A percentile compares a stretch with the other conserved stretches of the same genome.
phyloP scores from a whole-genome alignment of 1,140 invertebrate species.

The Rhopalosiphum padi region DNA sequence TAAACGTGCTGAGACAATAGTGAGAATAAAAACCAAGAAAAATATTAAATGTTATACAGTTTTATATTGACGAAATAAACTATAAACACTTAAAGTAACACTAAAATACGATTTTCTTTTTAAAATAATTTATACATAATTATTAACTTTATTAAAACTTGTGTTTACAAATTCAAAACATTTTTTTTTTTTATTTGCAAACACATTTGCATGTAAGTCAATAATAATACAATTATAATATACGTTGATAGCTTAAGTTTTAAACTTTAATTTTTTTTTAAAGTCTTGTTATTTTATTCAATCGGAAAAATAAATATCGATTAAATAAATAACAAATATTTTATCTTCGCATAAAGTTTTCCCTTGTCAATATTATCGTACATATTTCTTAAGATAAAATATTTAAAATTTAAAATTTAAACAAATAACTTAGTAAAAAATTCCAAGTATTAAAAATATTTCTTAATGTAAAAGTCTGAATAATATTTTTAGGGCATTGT shows the following conservation, averaged over 20 bases:
- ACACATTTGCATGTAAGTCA: background rate
- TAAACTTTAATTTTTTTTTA: background rate
- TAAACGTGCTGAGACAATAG: background rate
- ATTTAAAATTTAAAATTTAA: background rate
- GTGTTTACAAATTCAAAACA: background rate
- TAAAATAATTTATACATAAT: background rate
- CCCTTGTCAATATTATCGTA: background rate
- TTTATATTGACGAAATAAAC: background rate
- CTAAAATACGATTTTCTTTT: background rate
- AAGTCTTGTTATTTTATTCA: background rate
- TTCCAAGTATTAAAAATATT: background rate
- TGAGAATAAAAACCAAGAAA: background rate
- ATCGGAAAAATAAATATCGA: background rate
- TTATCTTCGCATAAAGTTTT: background rate
- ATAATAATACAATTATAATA: background rate
- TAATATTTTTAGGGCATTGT: background rate
- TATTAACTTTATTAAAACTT: background rate
- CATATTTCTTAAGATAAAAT: background rate
- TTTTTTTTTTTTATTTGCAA: background rate
- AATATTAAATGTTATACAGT: background rate
- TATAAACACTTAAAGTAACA: background rate
- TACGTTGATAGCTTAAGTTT: background rate
- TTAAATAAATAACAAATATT: background rate
- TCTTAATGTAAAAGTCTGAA: background rate
- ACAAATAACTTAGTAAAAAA: background rate